These are phyloP conservation scores for Pterobdella sp. DNA, from an alignment of 2,888 invertebrate species.

Conservation along the genomic window DNA sequence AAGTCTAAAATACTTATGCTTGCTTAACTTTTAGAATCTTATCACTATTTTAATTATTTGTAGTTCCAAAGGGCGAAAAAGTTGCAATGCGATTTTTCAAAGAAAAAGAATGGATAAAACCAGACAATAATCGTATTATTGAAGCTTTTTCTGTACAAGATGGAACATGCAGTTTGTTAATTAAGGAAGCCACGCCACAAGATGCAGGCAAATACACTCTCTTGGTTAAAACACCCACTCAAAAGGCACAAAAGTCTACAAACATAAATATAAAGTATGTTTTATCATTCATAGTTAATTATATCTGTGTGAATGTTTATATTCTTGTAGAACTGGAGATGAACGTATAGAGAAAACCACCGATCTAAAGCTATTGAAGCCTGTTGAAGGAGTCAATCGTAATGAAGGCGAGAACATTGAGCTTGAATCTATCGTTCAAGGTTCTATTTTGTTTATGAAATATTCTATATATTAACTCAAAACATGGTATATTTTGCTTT, in stretches of 20 bases:
- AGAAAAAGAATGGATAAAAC: not conserved
- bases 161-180: not conserved
- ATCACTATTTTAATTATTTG: not conserved
- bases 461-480: not conserved
- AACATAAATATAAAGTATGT: not conserved
- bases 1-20: not conserved
- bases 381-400: not conserved
- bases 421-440: not conserved
- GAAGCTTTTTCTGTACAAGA: not conserved
- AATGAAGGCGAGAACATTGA: not conserved
- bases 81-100: constrained; percentile 5
- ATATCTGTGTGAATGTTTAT: not conserved
- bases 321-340: not conserved
- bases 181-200: not conserved
- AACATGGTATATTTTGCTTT: not conserved
- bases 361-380: not conserved
- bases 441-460: not conserved
- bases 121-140: not conserved
- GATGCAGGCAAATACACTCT: constrained; percentile 8
- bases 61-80: not conserved
- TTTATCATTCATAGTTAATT: too few relatives aligned
- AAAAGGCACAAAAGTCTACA: constrained; percentile 7
- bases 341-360: not conserved
- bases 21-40: not conserved
- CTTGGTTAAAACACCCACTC: constrained; percentile 3